Evolutionary conservation across 2,888 invertebrate genomes (phyloP), one percentile per base, ranked within the genome.

Genomic region (Harmothoe impar): DNA sequence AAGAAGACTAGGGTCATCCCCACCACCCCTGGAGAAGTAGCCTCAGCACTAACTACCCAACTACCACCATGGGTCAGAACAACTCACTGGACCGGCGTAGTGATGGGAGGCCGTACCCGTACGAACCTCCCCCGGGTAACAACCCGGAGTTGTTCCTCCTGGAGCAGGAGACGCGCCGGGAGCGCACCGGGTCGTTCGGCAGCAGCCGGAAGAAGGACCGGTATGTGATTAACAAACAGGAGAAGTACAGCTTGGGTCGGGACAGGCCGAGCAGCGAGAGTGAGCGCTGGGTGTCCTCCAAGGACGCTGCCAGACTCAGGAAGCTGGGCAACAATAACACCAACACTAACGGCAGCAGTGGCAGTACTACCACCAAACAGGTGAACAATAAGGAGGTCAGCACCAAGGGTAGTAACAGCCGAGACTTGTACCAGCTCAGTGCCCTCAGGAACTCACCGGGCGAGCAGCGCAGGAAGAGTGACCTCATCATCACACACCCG

Each of bases 101-200:
- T 35, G 77, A 77, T 15, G 77, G 77, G 5, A 25, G 77, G 29
- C 31, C 25, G 1, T 77, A 31, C 31, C 54, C 86, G 52, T 86
- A 86, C 29, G 54, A 86, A 25, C 86, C 86, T n/a, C 86, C 86
- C 31, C 89, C 89, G 31, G 89, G 77, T 31, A 77, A 72, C 29
- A 77, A 77, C 77, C 77, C 72, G 23, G 90, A 78, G 52, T n/a
- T 77, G 23, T 77, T 62, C 54, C 72, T 62, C 10, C 29, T 54
- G 81, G 90, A 81, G 35, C 51, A 72, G 90, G 81, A 54, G 56
- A 25, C 31, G 35, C 43, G 84, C 20, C 33, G 54, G 81, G 78
- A 89, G 90, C 20, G 78, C 51, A 81, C 78, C 17, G 56, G 78
- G 52, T 77, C 54, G 51, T 62, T 54, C 54, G 78, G 81, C 72